Base-by-base conservation (phyloP, 2,888 invertebrate genomes). In the Dasypogon diadema region DNA sequence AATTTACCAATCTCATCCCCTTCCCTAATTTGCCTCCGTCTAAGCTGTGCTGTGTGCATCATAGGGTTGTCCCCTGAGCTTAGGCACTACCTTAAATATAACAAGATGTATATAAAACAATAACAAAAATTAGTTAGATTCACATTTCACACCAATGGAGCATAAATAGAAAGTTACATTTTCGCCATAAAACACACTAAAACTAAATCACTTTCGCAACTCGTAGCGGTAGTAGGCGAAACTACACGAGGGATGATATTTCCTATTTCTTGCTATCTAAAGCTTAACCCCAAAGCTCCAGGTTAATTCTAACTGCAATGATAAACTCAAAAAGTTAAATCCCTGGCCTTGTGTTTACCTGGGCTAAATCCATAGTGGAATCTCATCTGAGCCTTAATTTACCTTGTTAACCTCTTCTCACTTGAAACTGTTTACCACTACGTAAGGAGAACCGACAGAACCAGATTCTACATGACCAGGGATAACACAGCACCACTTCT, bases 321-420 rank as follows among this genome's bases (percentile, higher is more conserved):
- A 65, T 65, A 65, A 65, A 65, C 65, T 65, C 42, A 46, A 46
- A 65, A 65, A 65, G 65, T 65, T 65, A 24, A 65, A 42, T 65
- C 65, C 65, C 42, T 48, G 24, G 46, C n/a, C 22, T 24, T 16
- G 46, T 65, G 42, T 48, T 65, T 46, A 65, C 22, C 48, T 24
- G 26, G 48, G 46, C 48, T 42, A 65, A 65, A 65, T 65, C 65
- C 48, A 60, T 21, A 65, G 22, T 65, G 65, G 48, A 65, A 65
- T 65, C 65, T 65, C 65, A 65, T 65, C 48, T 65, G 65, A 65
- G 48, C 65, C 65, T 65, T 65, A 65, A 65, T 65, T 65, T 65
- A 48, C 48, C 46, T 65, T 65, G 65, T 65, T 65, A 65, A 48
- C 65, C 48, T 37, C 48, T 18, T 46, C n/a, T 26, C 42, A 10